phyloP scores from a whole-genome alignment of 1,140 invertebrate genomes.

The Adoxophyes honmai region DNA sequence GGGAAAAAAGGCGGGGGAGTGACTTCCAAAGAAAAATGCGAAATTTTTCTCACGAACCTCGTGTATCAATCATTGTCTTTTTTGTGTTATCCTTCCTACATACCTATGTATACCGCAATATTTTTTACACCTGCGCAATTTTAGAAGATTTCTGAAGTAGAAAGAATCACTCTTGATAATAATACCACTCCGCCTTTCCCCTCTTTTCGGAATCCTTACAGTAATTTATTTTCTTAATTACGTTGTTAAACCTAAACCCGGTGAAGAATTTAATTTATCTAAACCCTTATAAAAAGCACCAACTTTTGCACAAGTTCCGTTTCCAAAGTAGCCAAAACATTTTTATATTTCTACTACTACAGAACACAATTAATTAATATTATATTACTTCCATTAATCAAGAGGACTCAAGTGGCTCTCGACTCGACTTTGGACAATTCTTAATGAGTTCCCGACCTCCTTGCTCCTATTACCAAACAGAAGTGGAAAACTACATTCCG shows the following conservation, averaged over 20 bases:
- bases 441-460: no score
- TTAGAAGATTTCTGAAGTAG: neutral
- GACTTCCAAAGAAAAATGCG: slow-evolving; percentile 25
- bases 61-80: slow-evolving; percentile 44
- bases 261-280: slow-evolving; percentile 36
- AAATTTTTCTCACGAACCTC: slow-evolving; percentile 26
- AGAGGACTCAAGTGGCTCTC: no score
- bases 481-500: slow-evolving; percentile 36
- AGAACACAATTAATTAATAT: no score
- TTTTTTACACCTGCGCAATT: slow-evolving; percentile 20
- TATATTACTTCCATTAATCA: no score
- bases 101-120: neutral
- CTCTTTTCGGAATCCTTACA: slow-evolving; percentile 28
- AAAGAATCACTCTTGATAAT: neutral
- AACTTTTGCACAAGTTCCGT: no score
- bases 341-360: no score
- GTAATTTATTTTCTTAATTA: slow-evolving; percentile 49
- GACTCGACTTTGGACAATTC: no score
- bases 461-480: no score
- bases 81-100: slow-evolving; percentile 25
- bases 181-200: slow-evolving; percentile 15
- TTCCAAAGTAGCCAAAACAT: no score
- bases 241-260: slow-evolving; percentile 44
- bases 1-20: slow-evolving; percentile 14
- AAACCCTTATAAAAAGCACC: no score